Evolutionary conservation across 2,888 invertebrate genomes (phyloP), one percentile per base, ranked within the genome.

Genomic region (Oxycera nigricornis): DNA sequence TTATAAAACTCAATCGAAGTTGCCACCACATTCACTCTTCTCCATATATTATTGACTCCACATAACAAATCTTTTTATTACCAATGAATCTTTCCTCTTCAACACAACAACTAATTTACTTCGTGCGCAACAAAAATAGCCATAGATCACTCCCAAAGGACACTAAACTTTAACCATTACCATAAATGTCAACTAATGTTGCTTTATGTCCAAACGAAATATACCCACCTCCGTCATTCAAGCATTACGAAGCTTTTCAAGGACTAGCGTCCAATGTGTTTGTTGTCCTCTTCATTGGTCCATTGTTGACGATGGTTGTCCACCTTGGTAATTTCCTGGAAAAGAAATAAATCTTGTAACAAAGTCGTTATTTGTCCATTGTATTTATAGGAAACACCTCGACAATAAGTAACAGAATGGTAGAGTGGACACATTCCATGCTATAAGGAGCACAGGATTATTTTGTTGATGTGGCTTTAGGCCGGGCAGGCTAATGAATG

Each of bases 361-460:
- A 70, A 76, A 73, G 70, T 78, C 78, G 75, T 77, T 72, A 77
- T 73, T 75, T 74, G 75, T 77, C 76, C 78, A 76, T 72, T 41
- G 31, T 62, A 80, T 82, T 82, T 80, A 80, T 78, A 80, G 79
- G 78, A n/a, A 81, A 81, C 81, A 82, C 82, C 81, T 81, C 80
- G 78, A 79, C 80, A 80, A 80, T 78, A 76, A 59, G 17, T 59
- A 39, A 28, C 50, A 46, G 6, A 73, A 46, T 31, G 62, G 17
- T 7, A 55, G 14, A 61, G 26, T 17, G 9, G 46, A 28, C n/a
- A 65, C 20, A 41, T 28, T 39, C 20, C 39, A 11, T 14, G 24
- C 22, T 26, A 35, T 6, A 22, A 2, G 30, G 46, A 22, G 35
- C 7, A 35, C 20, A 39, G 11, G n/a, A 65, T 6, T n/a, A 7